Evolutionary conservation across 2,888 invertebrate genomes (phyloP).

Genomic region (Temnothorax rugatulus): DNA sequence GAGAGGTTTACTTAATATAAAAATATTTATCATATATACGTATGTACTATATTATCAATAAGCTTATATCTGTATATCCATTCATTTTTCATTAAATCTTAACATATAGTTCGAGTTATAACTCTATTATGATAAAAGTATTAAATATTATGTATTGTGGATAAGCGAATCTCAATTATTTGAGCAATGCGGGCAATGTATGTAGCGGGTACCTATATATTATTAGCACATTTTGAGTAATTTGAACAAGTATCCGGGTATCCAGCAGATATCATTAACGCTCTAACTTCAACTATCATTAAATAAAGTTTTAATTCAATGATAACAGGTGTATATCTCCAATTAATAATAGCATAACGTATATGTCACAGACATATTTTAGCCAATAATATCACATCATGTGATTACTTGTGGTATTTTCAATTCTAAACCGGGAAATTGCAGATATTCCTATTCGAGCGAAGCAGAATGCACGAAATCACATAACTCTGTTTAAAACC

Average conservation of each 20-base stretch:
- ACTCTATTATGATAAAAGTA: conserved; percentile 10
- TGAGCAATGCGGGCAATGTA: neutral
- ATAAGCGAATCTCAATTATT: neutral
- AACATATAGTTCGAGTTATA: neutral
- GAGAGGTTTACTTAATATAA: neutral
- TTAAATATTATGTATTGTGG: neutral
- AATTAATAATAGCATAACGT: neutral
- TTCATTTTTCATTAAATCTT: neutral
- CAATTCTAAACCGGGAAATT: neutral
- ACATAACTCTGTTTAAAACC: neutral
- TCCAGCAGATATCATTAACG: conserved; percentile 6
- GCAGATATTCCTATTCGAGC: neutral
- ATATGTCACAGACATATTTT: neutral
- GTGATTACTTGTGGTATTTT: neutral
- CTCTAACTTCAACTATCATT: neutral
- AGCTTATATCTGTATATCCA: neutral
- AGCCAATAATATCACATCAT: neutral
- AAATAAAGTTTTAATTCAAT: neutral
- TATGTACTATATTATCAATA: neutral
- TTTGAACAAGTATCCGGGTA: neutral
- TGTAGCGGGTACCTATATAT: neutral
- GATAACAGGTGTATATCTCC: neutral
- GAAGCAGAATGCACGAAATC: neutral
- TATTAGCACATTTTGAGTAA: neutral
- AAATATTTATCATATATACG: neutral